Base-by-base conservation (phyloP, 2,888 invertebrate species). In the Sclerodermus sp. region DNA sequence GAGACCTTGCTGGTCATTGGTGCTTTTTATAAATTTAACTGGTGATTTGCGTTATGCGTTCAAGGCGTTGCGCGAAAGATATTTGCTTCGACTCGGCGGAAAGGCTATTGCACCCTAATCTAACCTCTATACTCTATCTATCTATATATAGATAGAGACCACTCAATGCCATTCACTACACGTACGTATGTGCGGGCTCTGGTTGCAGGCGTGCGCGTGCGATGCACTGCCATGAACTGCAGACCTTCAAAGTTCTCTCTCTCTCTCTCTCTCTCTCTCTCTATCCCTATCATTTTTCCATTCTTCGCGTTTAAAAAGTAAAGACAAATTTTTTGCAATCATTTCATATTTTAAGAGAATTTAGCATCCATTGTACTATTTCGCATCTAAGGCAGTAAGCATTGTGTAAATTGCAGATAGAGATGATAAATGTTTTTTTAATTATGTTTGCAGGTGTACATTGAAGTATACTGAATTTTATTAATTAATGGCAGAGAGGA, bases 101-200 rank as follows among this genome's bases (percentile, higher is more conserved):
- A 64, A 64, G 66, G 66, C 66, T 66, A 66, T 64, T 63, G 66
- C 66, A 66, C 66, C 63, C 60, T 66, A 66, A 66, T 66, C 66
- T 66, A 62, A 55, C 54, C 66, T 63, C 23, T 23, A 23, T 23
- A 23, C 23, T 23, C 23, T 23, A 23, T 23, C 63, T 64, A 64
- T 23, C 23, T 23, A 23, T 23, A 61, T 64, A 64, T 66, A 64
- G 66, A 64, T 59, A 66, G 57, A 62, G 52, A 39, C 53, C 54
- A 51, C 64, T 64, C 66, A 66, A 66, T 66, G 66, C 64, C 66
- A 66, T 66, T 66, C 66, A 51, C 54, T 57, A 60, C 62, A 60
- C 66, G 61, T 64, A 64, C 49, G 53, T 46, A 54, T 49, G 57
- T 32, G 17, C 45, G 18, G n/a, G 37, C 41, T 16, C 45, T 44